phyloP scores from a whole-genome alignment of 2,113 vertebrate genomes.

The Condylura cristata region DNA sequence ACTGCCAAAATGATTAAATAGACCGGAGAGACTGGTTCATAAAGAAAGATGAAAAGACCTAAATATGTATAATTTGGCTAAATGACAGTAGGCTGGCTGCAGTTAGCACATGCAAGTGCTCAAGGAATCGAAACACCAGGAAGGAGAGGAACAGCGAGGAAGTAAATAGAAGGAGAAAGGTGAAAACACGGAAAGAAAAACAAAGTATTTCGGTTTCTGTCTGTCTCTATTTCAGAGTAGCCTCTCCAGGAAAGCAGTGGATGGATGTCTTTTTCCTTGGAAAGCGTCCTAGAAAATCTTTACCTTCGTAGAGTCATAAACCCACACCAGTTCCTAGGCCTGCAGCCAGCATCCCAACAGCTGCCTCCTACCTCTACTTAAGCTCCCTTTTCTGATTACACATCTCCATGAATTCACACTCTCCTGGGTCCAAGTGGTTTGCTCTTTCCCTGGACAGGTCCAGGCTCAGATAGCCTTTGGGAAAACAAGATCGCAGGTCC shows the following conservation, averaged over 20 bases:
- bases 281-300: constrained; percentile 1
- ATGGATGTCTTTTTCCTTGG: background rate
- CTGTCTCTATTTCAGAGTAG: background rate
- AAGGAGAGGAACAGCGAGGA: background rate
- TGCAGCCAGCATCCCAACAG: background rate
- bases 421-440: background rate
- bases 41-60: constrained; percentile 64
- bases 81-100: constrained; percentile 19
- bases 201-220: background rate
- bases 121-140: background rate
- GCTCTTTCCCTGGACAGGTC: background rate
- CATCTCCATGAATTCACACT: background rate
- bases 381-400: background rate
- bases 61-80: constrained; percentile 62
- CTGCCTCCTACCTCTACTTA: background rate
- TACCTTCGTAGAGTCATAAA: background rate
- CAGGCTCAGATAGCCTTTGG: background rate
- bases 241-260: background rate
- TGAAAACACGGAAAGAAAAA: constrained; percentile 46
- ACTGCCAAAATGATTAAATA: constrained; percentile 70
- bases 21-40: constrained; percentile 52
- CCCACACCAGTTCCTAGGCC: background rate
- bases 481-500: background rate
- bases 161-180: background rate
- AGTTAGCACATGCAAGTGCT: constrained; percentile 25